These are phyloP conservation scores for Myopa testacea DNA, from an alignment of 2,888 invertebrate genomes.

Conservation along the genomic window DNA sequence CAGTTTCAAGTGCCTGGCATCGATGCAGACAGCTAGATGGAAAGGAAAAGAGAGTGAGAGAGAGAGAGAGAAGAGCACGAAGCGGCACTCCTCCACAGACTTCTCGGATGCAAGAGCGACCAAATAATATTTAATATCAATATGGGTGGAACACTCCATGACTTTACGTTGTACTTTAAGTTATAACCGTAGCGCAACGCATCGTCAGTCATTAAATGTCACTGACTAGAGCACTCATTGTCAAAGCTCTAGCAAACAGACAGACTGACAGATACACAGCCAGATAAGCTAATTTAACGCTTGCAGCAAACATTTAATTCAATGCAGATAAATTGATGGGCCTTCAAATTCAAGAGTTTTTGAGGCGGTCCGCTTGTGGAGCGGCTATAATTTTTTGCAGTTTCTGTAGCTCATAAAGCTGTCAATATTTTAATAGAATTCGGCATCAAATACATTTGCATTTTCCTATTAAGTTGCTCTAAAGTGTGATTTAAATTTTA, in stretches of 20 bases:
- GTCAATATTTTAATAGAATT: not conserved
- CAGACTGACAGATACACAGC: not conserved
- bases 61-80: not conserved
- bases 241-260: not conserved
- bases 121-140: not conserved
- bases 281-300: not conserved
- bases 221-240: not conserved
- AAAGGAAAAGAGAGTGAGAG: not conserved
- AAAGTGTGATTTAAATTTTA: too few species aligned
- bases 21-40: not conserved
- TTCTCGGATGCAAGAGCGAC: not conserved
- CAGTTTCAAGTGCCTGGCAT: not conserved
- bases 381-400: too few species aligned
- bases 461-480: not conserved
- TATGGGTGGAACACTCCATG: too few species aligned
- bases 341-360: too few species aligned
- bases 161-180: too few species aligned
- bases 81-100: not conserved
- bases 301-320: too few species aligned
- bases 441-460: not conserved
- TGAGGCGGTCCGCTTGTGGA: too few species aligned
- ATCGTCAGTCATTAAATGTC: slow-evolving; percentile 2
- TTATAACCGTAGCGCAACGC: not conserved
- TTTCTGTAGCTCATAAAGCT: not conserved
- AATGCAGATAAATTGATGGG: too few species aligned